Base-by-base conservation (phyloP, 2,888 invertebrate species). In the Homarus gammarus region DNA sequence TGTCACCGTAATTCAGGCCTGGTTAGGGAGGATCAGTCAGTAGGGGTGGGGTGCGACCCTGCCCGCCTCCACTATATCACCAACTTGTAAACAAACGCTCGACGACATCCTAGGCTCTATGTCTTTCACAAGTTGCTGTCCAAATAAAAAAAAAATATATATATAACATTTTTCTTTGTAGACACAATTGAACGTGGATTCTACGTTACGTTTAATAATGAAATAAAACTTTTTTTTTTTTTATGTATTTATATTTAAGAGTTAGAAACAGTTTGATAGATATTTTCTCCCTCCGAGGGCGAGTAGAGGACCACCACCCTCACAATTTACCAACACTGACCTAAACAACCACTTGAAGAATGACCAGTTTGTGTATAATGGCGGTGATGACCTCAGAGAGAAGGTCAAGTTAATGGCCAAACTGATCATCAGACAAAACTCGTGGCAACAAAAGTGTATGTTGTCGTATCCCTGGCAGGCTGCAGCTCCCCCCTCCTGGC, bases 11-110 rank as follows among this genome's bases (percentile, higher is more conserved):
- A 64, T 64, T 64, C 64, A 64, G 64, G 64, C 10, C 27, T 64
- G 64, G 64, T 64, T 64, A 64, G 64, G 64, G 64, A 27, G 64
- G 64, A 64, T 64, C 64, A 64, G 64, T 64, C 64, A 64, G 64
- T 64, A n/a, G 64, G n/a, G n/a, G 18, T 64, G 64, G 64, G 64
- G 64, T 64, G 64, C 27, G 27, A 6, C 64, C 64, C 1, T 5
- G 64, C 64, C 8, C 27, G 6, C 64, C 64, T 27, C 3, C 12
- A 64, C 64, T 64, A 64, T 64, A 64, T 64, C 64, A 27, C 64
- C 64, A 64, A 64, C 64, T 64, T n/a, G 64, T 64, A 64, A 64
- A 64, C 64, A 64, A 64, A 64, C 27, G 64, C 64, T 27, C 22
- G 64, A 2, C 64, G 64, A 27, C 64, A 27, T n/a, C 12, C 31